phyloP scores from a whole-genome alignment of 2,113 vertebrate genomes.

The Cyanistes caeruleus region DNA sequence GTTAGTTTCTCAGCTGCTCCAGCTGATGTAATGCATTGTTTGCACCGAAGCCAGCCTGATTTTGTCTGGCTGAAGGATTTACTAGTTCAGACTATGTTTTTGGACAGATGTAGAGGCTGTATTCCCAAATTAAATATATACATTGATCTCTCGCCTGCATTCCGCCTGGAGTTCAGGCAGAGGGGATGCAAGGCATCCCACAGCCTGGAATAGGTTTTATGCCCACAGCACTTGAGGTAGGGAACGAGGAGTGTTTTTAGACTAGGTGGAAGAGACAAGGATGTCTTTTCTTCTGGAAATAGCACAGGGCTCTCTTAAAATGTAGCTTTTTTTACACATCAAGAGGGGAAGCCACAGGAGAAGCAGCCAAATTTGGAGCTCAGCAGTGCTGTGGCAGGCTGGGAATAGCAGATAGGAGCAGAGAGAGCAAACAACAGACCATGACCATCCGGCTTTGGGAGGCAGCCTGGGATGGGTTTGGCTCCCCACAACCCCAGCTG shows the following conservation, averaged over 20 bases:
- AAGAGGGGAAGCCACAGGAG: not conserved
- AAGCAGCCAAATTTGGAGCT: not conserved
- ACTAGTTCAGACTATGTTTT: not conserved
- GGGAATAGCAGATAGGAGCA: not conserved
- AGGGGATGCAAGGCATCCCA: not conserved
- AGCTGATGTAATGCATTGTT: slow-evolving; percentile 34
- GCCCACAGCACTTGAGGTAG: not conserved
- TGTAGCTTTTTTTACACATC: not conserved
- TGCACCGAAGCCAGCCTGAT: not conserved
- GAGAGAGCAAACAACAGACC: not conserved
- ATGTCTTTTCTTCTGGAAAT: not conserved
- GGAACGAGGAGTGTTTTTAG: not conserved
- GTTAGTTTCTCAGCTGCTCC: not conserved
- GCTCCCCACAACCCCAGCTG: not conserved
- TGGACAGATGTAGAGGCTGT: not conserved
- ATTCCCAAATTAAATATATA: not conserved
- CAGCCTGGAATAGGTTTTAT: not conserved
- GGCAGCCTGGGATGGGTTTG: not conserved
- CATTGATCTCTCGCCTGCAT: not conserved
- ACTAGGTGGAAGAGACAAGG: not conserved
- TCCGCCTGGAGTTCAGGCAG: not conserved
- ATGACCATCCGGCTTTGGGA: not conserved
- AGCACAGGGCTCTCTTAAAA: not conserved
- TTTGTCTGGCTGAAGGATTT: not conserved
- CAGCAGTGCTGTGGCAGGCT: not conserved